phyloP scores from a whole-genome alignment of 2,113 vertebrate species.

The Brienomyrus brachyistius region DNA sequence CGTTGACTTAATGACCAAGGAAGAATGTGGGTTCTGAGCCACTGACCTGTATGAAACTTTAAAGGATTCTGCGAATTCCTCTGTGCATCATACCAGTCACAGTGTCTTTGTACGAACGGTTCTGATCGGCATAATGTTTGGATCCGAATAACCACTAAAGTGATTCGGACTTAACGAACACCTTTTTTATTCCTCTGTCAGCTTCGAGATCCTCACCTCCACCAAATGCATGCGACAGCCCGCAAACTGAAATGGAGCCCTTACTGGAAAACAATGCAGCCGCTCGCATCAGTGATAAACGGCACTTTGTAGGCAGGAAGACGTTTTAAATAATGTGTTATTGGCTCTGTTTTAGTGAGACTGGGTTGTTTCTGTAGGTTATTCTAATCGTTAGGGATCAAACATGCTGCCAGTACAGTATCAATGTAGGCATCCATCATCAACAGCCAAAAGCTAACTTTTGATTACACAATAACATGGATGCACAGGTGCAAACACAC shows the following conservation, averaged over 20 bases:
- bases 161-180: background rate
- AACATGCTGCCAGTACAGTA: background rate
- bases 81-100: background rate
- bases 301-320: background rate
- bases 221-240: background rate
- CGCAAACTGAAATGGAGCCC: background rate
- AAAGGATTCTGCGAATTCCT: background rate
- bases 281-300: background rate
- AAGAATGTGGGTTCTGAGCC: background rate
- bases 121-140: background rate
- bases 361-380: background rate
- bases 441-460: background rate
- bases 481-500: background rate
- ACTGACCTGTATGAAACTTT: background rate
- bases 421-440: background rate
- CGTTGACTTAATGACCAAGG: background rate
- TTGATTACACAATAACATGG: background rate
- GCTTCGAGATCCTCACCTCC: background rate
- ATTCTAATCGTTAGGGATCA: background rate
- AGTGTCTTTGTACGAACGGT: background rate
- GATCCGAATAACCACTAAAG: background rate
- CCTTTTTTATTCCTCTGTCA: background rate
- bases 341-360: background rate
- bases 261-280: background rate
- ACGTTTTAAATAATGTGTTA: slow-evolving; percentile 1